phyloP scores from a whole-genome alignment of 1,140 invertebrate species.

The Oryctes rhinoceros region DNA sequence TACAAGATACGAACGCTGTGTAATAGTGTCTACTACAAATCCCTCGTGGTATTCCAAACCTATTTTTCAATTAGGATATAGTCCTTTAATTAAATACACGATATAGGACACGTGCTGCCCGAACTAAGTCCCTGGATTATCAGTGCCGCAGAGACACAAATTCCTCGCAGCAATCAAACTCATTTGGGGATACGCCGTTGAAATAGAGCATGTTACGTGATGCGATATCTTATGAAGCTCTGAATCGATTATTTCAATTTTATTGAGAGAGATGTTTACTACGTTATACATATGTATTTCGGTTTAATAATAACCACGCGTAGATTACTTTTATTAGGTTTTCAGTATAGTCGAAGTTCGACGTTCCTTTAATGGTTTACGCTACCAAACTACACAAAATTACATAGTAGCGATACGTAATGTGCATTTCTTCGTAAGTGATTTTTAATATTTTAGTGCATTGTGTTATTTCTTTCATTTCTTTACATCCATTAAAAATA shows the following conservation, averaged over 20 bases:
- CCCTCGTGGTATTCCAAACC: background rate
- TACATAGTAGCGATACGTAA: too few relatives aligned
- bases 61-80: constrained; percentile 24
- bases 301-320: too few relatives aligned
- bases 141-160: background rate
- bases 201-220: background rate
- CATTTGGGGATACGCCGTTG: background rate
- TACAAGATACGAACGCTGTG: background rate
- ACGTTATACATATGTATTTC: too few relatives aligned
- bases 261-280: background rate
- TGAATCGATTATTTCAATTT: background rate
- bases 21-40: background rate
- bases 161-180: constrained; percentile 15
- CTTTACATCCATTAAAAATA: too few relatives aligned
- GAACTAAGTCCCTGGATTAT: background rate
- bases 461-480: too few relatives aligned
- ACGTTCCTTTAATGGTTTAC: too few relatives aligned
- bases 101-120: background rate
- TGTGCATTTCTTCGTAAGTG: too few relatives aligned
- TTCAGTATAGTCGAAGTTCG: too few relatives aligned
- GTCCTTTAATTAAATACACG: constrained; percentile 24
- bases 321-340: too few relatives aligned
- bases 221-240: background rate
- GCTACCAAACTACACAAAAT: too few relatives aligned
- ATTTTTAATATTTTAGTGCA: too few relatives aligned